Conservation (phyloP, 2,888 invertebrate species). For the Melanchra persicariae region DNA sequence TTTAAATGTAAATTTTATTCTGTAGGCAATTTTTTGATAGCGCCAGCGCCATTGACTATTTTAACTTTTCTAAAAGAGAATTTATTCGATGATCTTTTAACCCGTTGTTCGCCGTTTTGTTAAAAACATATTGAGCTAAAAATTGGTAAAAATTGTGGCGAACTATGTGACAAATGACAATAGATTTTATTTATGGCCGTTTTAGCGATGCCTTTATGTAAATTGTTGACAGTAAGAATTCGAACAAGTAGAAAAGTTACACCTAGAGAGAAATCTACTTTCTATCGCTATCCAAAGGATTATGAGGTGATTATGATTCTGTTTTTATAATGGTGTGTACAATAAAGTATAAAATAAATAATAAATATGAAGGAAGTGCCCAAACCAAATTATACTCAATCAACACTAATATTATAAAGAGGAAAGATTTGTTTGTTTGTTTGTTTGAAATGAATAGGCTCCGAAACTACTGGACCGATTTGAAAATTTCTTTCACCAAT, state of each 20-base stretch:
- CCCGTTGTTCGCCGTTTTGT: conserved; percentile 12
- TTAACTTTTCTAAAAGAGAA: conserved; percentile 1
- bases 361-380: too few species aligned
- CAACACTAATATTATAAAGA: too few species aligned
- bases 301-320: too few species aligned
- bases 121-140: not conserved
- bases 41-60: not conserved
- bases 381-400: too few species aligned
- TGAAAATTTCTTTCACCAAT: too few species aligned
- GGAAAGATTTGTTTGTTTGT: too few species aligned
- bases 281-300: too few species aligned
- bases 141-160: conserved; percentile 1
- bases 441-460: too few species aligned
- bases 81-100: conserved; percentile 30
- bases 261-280: not conserved
- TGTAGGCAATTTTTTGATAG: conserved; percentile 15
- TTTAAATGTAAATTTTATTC: conserved; percentile 20
- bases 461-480: too few species aligned
- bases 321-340: too few species aligned
- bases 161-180: not conserved
- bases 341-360: too few species aligned
- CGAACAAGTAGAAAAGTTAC: not conserved
- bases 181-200: conserved; percentile 10
- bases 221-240: conserved; percentile 7
- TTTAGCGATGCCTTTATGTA: not conserved